phyloP scores from a whole-genome alignment of 2,797 vertebrate genomes.

The Acanthiza pusilla region DNA sequence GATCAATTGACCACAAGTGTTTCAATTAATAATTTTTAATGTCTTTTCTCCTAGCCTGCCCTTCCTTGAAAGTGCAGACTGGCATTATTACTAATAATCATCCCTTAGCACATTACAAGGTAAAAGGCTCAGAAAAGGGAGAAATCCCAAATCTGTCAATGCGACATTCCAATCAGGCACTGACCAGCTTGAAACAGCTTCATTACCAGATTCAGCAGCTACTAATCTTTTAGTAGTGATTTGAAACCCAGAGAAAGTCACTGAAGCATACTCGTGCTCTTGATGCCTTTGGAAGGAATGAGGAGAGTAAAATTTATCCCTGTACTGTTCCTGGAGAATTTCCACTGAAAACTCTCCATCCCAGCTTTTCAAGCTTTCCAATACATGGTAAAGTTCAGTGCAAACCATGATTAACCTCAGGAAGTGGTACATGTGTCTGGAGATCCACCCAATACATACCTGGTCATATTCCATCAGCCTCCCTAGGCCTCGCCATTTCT shows the following conservation, averaged over 20 bases:
- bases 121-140: background rate
- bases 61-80: background rate
- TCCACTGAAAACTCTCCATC: background rate
- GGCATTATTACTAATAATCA: background rate
- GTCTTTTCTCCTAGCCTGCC: background rate
- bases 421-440: background rate
- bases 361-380: background rate
- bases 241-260: background rate
- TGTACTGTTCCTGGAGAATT: background rate
- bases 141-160: background rate
- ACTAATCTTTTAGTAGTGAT: background rate
- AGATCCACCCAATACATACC: background rate
- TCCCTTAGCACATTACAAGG: background rate
- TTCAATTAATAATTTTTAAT: constrained; percentile 19
- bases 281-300: background rate
- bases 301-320: background rate
- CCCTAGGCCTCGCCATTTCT: accelerated
- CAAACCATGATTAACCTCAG: background rate
- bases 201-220: background rate
- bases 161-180: background rate
- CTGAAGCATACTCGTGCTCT: background rate
- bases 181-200: background rate
- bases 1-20: background rate
- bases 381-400: background rate
- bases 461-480: background rate